Evolutionary conservation across 2,113 vertebrate species (phyloP).

Genomic region (Lasiurus cinereus): DNA sequence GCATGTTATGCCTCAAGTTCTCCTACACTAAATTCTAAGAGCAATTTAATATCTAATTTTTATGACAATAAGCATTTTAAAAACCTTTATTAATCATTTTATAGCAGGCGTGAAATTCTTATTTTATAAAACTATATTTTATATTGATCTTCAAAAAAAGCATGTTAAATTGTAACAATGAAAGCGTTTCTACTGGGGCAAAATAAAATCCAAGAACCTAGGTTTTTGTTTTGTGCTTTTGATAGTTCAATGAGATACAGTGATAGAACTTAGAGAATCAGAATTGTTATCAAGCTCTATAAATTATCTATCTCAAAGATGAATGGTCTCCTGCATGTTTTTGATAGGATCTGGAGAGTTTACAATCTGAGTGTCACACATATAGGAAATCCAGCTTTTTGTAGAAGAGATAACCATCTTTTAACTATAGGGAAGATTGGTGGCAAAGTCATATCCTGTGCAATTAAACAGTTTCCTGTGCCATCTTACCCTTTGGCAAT

Average conservation of each 20-base stretch:
- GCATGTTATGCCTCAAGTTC: not conserved
- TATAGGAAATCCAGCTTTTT: not conserved
- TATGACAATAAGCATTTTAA: not conserved
- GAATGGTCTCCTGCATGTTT: not conserved
- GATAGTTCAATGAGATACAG: not conserved
- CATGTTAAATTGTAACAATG: not conserved
- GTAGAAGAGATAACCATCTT: not conserved
- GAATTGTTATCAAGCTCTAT: not conserved
- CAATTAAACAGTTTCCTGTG: not conserved
- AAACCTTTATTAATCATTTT: not conserved
- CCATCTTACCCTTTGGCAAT: not conserved
- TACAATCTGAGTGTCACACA: not conserved
- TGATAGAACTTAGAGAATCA: not conserved
- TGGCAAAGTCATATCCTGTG: constrained; percentile 6
- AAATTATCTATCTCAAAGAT: constrained; percentile 16
- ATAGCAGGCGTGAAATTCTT: not conserved
- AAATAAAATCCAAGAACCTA: not conserved
- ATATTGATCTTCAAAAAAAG: constrained; percentile 44
- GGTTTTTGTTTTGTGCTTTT: not conserved
- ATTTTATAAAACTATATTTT: constrained; percentile 21
- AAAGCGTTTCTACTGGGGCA: not conserved
- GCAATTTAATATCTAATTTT: constrained; percentile 38
- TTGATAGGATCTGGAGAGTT: not conserved
- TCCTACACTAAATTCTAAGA: not conserved
- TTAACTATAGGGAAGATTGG: not conserved